Evolutionary conservation across 1,140 invertebrate species (phyloP).

Genomic region (Melanaphis sacchari): DNA sequence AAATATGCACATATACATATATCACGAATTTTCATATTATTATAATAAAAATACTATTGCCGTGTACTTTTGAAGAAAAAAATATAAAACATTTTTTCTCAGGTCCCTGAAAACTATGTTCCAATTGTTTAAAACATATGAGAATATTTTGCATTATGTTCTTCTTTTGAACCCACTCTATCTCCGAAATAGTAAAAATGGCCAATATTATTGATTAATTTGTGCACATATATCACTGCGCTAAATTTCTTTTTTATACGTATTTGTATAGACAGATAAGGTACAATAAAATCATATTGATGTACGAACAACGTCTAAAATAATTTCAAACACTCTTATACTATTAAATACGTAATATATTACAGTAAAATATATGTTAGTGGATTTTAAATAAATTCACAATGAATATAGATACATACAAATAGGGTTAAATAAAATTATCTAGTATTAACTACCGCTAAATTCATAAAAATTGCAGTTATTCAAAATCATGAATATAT

Average conservation of each 20-base stretch:
- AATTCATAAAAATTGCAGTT: neutral
- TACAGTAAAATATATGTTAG: neutral
- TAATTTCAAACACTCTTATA: neutral
- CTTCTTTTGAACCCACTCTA: neutral
- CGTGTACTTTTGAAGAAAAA: neutral
- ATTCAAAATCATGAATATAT: neutral
- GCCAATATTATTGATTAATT: neutral
- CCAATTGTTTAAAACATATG: neutral
- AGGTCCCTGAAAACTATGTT: neutral
- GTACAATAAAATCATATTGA: neutral
- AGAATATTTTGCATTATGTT: neutral
- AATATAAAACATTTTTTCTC: constrained; percentile 6
- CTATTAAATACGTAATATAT: neutral
- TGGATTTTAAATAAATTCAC: neutral
- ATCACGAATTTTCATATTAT: constrained; percentile 33
- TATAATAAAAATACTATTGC: constrained; percentile 31
- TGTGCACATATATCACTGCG: neutral
- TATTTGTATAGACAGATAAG: neutral
- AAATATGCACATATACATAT: neutral
- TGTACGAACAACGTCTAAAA: neutral
- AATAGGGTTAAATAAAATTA: neutral
- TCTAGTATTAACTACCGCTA: neutral
- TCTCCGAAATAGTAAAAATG: neutral
- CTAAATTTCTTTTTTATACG: neutral
- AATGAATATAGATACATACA: neutral